Percentiles rank a stretch among this genome's conserved stretches.
These are phyloP conservation scores for Poeciliopsis turneri DNA, from an alignment of 2,797 vertebrate genomes.

Conservation along the genomic window DNA sequence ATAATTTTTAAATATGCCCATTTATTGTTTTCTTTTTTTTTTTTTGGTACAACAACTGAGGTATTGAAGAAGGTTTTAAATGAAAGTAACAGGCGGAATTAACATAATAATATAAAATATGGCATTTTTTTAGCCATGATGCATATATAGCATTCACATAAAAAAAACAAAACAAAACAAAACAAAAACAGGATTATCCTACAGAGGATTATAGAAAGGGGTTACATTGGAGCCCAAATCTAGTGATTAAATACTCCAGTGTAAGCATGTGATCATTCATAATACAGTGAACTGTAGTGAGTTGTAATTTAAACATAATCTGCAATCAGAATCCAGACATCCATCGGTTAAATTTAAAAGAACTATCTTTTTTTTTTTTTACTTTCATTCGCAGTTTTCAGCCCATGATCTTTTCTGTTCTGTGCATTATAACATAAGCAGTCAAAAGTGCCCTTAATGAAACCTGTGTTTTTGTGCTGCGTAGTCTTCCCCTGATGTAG, in stretches of 20 bases:
- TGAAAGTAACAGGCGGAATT: background rate
- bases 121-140: constrained; percentile 28
- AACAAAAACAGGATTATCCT: constrained; percentile 73
- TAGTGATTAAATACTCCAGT: constrained; percentile 33
- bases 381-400: constrained; percentile 46
- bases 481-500: constrained; percentile 70
- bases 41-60: background rate
- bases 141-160: constrained; percentile 53
- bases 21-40: background rate
- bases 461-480: constrained; percentile 78
- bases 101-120: constrained; percentile 24
- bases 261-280: constrained; percentile 26
- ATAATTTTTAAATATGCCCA: background rate
- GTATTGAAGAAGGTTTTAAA: background rate
- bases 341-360: background rate
- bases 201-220: constrained; percentile 72
- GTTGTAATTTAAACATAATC: background rate
- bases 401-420: constrained; percentile 38
- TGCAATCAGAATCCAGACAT: background rate
- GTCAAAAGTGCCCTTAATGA: constrained; percentile 50
- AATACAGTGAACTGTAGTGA: background rate
- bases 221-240: constrained; percentile 53
- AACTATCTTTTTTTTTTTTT: background rate
- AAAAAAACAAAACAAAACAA: constrained; percentile 26
- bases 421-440: background rate